These are phyloP conservation scores for Torymus aiolomorphi DNA, from an alignment of 2,888 invertebrate species.

Conservation along the genomic window DNA sequence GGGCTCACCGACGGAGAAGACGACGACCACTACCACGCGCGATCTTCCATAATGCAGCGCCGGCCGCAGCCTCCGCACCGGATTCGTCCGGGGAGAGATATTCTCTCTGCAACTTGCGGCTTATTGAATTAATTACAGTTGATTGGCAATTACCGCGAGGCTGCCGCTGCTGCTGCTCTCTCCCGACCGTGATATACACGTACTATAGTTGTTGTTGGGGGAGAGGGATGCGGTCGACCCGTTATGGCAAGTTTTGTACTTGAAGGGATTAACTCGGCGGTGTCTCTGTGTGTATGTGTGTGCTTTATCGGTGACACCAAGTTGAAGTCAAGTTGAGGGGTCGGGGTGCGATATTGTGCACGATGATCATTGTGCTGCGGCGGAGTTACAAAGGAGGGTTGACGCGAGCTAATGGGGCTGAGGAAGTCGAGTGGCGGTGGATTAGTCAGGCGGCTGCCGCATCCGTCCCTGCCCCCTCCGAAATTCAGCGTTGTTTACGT, in stretches of 20 bases:
- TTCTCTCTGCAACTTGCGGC: conserved; percentile 57
- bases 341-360: conserved; percentile 11
- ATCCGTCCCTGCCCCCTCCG: too few species aligned
- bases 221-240: too few species aligned
- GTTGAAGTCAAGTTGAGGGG: conserved; percentile 18
- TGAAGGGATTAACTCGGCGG: conserved; percentile 33
- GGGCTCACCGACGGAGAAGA: too few species aligned
- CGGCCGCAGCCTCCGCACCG: too few species aligned
- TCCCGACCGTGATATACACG: too few species aligned
- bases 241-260: conserved; percentile 38
- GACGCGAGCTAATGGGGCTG: background rate
- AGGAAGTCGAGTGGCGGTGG: background rate
- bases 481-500: too few species aligned
- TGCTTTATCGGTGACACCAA: conserved; percentile 8
- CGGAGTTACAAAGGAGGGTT: conserved; percentile 26
- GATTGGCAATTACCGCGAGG: conserved; percentile 68
- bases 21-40: background rate
- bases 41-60: conserved; percentile 35
- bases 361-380: conserved; percentile 24
- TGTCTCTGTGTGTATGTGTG: background rate
- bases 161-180: background rate
- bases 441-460: too few species aligned
- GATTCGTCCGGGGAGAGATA: too few species aligned
- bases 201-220: too few species aligned
- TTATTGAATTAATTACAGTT: conserved; percentile 71